Evolutionary conservation across 2,113 vertebrate species (phyloP).

Genomic region (Epinephelus lanceolatus): DNA sequence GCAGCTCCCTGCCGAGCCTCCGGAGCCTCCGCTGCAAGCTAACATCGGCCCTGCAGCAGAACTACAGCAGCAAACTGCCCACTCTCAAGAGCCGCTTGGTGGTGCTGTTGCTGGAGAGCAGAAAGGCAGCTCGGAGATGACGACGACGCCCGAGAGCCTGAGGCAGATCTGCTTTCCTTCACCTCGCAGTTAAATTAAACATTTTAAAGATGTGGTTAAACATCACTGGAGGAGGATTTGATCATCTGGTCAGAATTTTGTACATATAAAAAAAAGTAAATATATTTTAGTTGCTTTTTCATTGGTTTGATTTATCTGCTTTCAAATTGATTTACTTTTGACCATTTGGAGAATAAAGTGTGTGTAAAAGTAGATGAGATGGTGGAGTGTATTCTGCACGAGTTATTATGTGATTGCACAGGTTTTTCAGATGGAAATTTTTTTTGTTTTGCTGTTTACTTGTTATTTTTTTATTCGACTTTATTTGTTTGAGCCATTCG

Average conservation of each 20-base stretch:
- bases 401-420: too few species aligned
- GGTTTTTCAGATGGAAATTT: background rate
- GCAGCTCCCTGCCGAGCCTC: constrained; percentile 84
- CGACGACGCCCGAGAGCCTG: too few species aligned
- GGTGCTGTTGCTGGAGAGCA: constrained; percentile 89
- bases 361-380: background rate
- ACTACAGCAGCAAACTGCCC: constrained; percentile 87
- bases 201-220: too few species aligned
- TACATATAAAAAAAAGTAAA: too few species aligned
- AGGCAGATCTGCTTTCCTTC: too few species aligned
- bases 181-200: too few species aligned
- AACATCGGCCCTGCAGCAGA: constrained; percentile 79
- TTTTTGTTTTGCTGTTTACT: background rate
- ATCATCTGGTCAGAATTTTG: too few species aligned
- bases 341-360: constrained; percentile 13
- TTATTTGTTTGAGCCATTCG: too few species aligned
- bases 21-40: constrained; percentile 78
- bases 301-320: background rate
- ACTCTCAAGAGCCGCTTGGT: constrained; percentile 88
- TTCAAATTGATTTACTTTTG: background rate
- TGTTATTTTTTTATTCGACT: background rate
- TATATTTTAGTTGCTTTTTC: background rate
- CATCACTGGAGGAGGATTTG: too few species aligned
- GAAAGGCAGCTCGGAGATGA: constrained; percentile 66
- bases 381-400: background rate